A percentile compares a stretch with the other conserved stretches of the same genome.
These are phyloP conservation scores for Diarsia dahlii DNA, from an alignment of 2,888 invertebrate genomes.

Conservation along the genomic window DNA sequence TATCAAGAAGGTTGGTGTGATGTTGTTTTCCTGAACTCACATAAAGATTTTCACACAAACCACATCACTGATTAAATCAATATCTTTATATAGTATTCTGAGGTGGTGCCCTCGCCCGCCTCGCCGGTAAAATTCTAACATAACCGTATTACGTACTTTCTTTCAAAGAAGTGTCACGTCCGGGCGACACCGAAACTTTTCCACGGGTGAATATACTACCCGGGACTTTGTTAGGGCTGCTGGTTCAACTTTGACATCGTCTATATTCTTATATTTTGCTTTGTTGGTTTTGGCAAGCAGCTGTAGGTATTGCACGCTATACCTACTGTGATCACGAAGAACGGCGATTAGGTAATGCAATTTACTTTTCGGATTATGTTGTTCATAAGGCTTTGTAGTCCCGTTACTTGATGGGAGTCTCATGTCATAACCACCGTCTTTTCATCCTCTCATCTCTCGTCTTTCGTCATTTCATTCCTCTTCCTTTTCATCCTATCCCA, in stretches of 20 bases:
- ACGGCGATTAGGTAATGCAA: neutral
- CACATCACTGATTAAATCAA: conserved; percentile 51
- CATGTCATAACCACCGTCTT: neutral
- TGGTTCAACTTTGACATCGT: conserved; percentile 17
- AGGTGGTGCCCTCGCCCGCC: conserved; percentile 34
- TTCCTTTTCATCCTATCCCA: too few relatives aligned
- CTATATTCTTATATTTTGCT: conserved; percentile 4
- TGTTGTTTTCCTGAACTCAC: neutral
- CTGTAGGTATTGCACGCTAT: conserved; percentile 23
- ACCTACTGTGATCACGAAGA: conserved; percentile 10
- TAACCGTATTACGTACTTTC: conserved; percentile 61
- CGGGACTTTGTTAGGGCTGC: conserved; percentile 52
- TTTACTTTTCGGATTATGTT: neutral
- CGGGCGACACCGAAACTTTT: conserved; percentile 60
- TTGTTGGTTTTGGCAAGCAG: conserved; percentile 35
- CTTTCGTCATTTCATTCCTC: too few relatives aligned
- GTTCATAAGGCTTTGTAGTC: neutral
- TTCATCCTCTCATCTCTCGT: too few relatives aligned
- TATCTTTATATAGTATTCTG: conserved; percentile 56
- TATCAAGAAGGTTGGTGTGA: neutral
- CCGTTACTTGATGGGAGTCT: neutral
- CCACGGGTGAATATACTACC: conserved; percentile 53
- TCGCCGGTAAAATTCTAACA: conserved; percentile 53
- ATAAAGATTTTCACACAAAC: conserved; percentile 10
- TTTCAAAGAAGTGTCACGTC: conserved; percentile 62